phyloP scores from a whole-genome alignment of 2,888 invertebrate genomes.

The Tetrapedia diversipes region DNA sequence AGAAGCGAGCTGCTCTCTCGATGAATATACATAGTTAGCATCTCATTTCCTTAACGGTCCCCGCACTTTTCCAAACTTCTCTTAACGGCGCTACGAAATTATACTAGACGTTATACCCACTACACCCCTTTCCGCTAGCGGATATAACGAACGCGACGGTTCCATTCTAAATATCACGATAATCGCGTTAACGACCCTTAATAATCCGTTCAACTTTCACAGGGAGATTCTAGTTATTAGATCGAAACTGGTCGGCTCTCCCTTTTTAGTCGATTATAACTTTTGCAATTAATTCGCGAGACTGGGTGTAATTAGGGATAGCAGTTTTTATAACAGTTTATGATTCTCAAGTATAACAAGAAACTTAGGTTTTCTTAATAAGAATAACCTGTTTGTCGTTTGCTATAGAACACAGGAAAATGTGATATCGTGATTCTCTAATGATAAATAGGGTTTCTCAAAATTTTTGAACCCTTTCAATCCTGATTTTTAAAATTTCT shows the following conservation, averaged over 20 bases:
- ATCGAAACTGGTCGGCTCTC: background rate
- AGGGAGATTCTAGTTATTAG: background rate
- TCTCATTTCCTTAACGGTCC: slow-evolving; percentile 54
- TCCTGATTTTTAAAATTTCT: too few species aligned
- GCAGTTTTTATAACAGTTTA: too few species aligned
- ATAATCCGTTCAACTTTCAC: background rate
- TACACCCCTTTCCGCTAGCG: background rate
- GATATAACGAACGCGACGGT: slow-evolving; percentile 9
- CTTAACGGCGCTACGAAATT: slow-evolving; percentile 38
- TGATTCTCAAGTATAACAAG: too few species aligned
- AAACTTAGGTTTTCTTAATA: too few species aligned
- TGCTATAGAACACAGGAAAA: too few species aligned
- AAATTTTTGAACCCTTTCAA: too few species aligned
- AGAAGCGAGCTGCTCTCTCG: slow-evolving; percentile 15
- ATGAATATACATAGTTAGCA: slow-evolving; percentile 53
- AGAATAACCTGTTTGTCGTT: too few species aligned
- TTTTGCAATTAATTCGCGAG: too few species aligned
- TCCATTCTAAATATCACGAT: slow-evolving; percentile 20
- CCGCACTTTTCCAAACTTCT: slow-evolving; percentile 50
- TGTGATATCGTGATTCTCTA: too few species aligned
- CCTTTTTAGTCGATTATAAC: too few species aligned
- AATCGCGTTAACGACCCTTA: slow-evolving; percentile 4
- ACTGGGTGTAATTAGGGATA: too few species aligned
- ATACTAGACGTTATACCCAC: slow-evolving; percentile 29
- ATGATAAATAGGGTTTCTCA: too few species aligned